Evolutionary conservation across 2,797 vertebrate species (phyloP).

Genomic region (Hylomyscus alleni): DNA sequence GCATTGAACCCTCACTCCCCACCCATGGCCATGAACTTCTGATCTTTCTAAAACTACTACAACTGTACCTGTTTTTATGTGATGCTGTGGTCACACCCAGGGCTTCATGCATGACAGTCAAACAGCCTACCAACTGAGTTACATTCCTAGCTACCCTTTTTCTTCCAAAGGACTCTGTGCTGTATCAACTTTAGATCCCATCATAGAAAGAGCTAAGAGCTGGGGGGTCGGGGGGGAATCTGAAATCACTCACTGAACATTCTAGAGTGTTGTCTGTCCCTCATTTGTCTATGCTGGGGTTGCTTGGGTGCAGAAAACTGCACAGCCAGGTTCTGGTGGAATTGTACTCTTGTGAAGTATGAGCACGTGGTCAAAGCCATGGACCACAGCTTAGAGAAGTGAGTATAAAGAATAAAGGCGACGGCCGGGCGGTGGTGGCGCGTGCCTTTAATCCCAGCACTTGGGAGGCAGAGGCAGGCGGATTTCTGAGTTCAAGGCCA

Average conservation of each 20-base stretch:
- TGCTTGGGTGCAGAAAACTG: background rate
- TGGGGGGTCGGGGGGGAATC: background rate
- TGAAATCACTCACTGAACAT: background rate
- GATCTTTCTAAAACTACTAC: background rate
- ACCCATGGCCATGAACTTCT: background rate
- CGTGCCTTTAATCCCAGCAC: too few species aligned
- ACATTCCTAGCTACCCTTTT: background rate
- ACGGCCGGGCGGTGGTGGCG: too few species aligned
- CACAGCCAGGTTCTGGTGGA: background rate
- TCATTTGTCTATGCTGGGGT: background rate
- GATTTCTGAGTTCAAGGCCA: too few species aligned
- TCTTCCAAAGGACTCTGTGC: conserved; percentile 27
- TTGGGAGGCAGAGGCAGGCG: too few species aligned
- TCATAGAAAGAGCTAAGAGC: background rate
- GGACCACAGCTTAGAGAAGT: background rate
- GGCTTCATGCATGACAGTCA: background rate
- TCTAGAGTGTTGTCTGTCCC: background rate
- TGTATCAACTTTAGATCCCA: background rate
- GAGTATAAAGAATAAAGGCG: background rate
- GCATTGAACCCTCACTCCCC: background rate
- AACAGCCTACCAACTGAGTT: too few species aligned
- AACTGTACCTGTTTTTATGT: background rate
- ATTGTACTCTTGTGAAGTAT: background rate
- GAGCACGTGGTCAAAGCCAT: background rate
- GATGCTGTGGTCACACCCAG: too few species aligned